Conservation (phyloP, 1,140 invertebrate genomes). For the Berghia stephanieae region DNA sequence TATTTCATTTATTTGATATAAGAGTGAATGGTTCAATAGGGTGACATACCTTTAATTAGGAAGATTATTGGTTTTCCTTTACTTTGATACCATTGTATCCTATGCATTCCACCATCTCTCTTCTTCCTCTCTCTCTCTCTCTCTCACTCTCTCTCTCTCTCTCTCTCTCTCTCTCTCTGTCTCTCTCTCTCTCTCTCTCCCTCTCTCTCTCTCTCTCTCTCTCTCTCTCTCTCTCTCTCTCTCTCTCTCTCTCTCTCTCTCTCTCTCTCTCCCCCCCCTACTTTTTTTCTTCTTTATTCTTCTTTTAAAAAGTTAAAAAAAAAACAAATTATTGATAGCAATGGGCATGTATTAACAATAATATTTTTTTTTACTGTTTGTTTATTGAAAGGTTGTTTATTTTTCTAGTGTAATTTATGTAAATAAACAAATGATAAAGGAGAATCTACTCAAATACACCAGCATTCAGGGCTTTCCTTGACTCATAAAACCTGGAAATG, state of each 20-base stretch:
- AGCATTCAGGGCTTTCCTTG: no score
- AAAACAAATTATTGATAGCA: no score
- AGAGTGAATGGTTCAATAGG: no score
- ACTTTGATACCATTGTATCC: background rate
- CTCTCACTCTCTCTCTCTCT: conserved; percentile 1
- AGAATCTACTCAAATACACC: no score
- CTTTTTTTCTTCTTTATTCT: background rate
- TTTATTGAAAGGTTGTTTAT: no score
- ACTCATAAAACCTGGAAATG: no score
- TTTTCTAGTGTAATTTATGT: no score
- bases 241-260: conserved; percentile 9
- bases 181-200: conserved; percentile 1
- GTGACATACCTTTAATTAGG: background rate
- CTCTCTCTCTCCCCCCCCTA: background rate
- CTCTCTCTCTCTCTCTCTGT: conserved; percentile 13
- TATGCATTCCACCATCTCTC: background rate
- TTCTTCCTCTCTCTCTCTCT: background rate
- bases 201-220: background rate
- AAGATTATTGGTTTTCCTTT: background rate
- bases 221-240: conserved; percentile 1
- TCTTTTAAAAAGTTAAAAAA: no score
- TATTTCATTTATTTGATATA: no score
- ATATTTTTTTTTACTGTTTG: no score
- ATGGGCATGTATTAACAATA: no score
- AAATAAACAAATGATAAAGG: no score